Evolutionary conservation across 1,140 invertebrate genomes (phyloP).

Genomic region (Cylas formicarius): DNA sequence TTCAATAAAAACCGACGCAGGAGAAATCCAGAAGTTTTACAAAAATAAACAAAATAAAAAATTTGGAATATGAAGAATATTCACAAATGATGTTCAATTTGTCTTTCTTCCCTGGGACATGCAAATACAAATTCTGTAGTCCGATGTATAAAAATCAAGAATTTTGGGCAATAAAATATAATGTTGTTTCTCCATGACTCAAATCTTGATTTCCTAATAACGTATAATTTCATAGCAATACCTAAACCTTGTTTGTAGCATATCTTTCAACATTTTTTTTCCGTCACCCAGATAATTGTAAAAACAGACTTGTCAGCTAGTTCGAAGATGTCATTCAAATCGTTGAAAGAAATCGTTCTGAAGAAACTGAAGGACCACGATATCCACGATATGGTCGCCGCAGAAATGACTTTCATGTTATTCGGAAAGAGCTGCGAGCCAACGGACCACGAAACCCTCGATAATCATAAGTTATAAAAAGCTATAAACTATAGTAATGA

Average conservation of each 20-base stretch:
- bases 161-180: too few relatives aligned
- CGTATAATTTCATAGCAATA: too few relatives aligned
- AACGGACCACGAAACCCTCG: slow-evolving; percentile 62
- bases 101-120: too few relatives aligned
- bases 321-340: slow-evolving; percentile 37
- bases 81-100: too few relatives aligned
- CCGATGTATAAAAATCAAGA: too few relatives aligned
- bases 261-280: slow-evolving; percentile 61
- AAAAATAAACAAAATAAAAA: too few relatives aligned
- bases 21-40: too few relatives aligned
- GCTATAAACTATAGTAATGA: slow-evolving; percentile 60
- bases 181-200: too few relatives aligned
- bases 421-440: slow-evolving; percentile 67
- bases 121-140: too few relatives aligned
- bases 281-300: slow-evolving; percentile 60
- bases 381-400: slow-evolving; percentile 57
- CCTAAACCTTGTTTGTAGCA: slow-evolving; percentile 17
- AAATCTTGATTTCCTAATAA: too few relatives aligned
- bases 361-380: slow-evolving; percentile 64
- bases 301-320: slow-evolving; percentile 57
- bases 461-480: slow-evolving; percentile 58
- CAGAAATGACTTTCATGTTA: slow-evolving; percentile 58
- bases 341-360: slow-evolving; percentile 61
- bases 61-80: too few relatives aligned
- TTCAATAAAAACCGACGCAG: too few relatives aligned